Percentiles rank a stretch among this genome's conserved stretches.
phyloP scores from a whole-genome alignment of 1,140 invertebrate species.

The Lanistes nyassanus region DNA sequence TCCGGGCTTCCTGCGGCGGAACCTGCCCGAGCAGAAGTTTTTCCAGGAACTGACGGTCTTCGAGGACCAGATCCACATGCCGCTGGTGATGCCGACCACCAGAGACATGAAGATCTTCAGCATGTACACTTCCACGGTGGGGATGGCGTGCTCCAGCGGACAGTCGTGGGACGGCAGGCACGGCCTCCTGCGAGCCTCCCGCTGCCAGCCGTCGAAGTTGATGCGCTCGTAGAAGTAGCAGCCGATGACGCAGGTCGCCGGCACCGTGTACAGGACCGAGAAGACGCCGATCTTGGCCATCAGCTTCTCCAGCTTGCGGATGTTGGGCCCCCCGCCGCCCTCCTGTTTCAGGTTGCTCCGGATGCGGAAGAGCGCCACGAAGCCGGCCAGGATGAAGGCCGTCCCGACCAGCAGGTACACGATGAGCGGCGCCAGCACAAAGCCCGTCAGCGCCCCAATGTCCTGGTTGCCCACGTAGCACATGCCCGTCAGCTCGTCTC shows the following conservation, averaged over 20 bases:
- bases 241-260: slow-evolving; percentile 90
- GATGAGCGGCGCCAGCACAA: slow-evolving; percentile 89
- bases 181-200: slow-evolving; percentile 38
- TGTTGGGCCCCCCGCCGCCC: slow-evolving; percentile 50
- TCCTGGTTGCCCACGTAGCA: slow-evolving; percentile 97
- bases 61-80: slow-evolving; percentile 67
- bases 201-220: slow-evolving; percentile 56
- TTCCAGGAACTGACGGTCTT: slow-evolving; percentile 64
- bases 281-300: slow-evolving; percentile 97
- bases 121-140: slow-evolving; percentile 68
- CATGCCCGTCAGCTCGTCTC: slow-evolving; percentile 94
- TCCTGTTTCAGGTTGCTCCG: slow-evolving; percentile 88
- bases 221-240: slow-evolving; percentile 91
- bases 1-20: slow-evolving; percentile 54
- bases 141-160: slow-evolving; percentile 63
- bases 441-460: slow-evolving; percentile 83
- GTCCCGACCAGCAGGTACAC: slow-evolving; percentile 94
- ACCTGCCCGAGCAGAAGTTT: slow-evolving; percentile 58
- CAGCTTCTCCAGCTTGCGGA: slow-evolving; percentile 62
- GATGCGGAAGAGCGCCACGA: slow-evolving; percentile 94
- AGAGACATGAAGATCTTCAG: slow-evolving; percentile 75
- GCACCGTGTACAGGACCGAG: slow-evolving; percentile 93
- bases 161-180: slow-evolving; percentile 48
- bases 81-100: slow-evolving; percentile 72
- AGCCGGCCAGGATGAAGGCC: slow-evolving; percentile 91